Conservation (phyloP, 2,888 invertebrate genomes). For the Drosophila meridiana region DNA sequence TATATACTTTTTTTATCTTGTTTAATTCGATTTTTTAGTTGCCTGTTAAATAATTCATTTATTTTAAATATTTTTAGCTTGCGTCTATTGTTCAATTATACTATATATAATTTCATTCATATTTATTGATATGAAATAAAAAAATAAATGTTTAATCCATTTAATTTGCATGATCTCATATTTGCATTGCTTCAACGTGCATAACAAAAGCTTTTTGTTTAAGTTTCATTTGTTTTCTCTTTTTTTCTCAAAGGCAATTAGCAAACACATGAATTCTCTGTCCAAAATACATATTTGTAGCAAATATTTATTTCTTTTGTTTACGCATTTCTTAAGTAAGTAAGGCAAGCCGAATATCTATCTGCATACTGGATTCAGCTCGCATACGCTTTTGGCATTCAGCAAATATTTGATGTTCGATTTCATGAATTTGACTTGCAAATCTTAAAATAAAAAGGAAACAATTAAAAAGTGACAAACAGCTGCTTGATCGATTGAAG, state of each 20-base stretch:
- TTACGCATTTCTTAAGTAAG: not conserved
- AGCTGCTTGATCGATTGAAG: conserved; percentile 31
- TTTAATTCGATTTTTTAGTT: not conserved
- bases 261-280: not conserved
- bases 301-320: conserved; percentile 34
- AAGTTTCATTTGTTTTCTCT: not conserved
- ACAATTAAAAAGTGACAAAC: not conserved
- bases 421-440: conserved; percentile 45
- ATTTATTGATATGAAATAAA: not conserved
- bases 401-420: conserved; percentile 41
- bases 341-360: conserved; percentile 1
- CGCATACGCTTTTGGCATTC: conserved; percentile 11
- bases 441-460: conserved; percentile 19
- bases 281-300: conserved; percentile 27
- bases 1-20: not conserved
- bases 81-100: not conserved
- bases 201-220: conserved; percentile 1
- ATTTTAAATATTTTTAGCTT: not conserved
- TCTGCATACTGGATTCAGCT: conserved; percentile 2
- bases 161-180: conserved; percentile 8
- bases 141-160: not conserved
- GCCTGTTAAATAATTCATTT: not conserved
- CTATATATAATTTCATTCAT: not conserved
- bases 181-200: conserved; percentile 18
- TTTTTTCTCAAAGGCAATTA: not conserved